Evolutionary conservation across 2,797 vertebrate genomes (phyloP).

Genomic region (Lagodon rhomboides): DNA sequence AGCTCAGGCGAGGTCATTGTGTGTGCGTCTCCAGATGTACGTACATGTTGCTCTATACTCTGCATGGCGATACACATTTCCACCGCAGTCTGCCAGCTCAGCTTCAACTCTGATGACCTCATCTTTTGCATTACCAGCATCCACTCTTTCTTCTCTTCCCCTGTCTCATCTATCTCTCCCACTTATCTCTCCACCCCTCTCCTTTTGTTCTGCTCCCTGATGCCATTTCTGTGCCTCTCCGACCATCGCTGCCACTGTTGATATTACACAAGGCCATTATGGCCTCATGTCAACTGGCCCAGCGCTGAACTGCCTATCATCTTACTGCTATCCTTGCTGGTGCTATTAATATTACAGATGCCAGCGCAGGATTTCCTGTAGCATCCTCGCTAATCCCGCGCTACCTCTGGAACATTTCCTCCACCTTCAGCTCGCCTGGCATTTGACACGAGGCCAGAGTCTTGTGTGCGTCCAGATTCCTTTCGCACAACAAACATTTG

Average conservation of each 20-base stretch:
- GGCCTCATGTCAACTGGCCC: constrained; percentile 54
- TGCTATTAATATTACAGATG: constrained; percentile 76
- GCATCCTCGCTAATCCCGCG: constrained; percentile 67
- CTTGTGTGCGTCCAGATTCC: neutral
- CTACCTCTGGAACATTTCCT: constrained; percentile 56
- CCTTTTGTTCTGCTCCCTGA: neutral
- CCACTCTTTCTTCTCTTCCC: constrained; percentile 34
- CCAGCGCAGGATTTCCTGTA: constrained; percentile 73
- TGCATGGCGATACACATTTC: constrained; percentile 35
- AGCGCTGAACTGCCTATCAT: constrained; percentile 64
- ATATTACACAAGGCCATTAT: constrained; percentile 57
- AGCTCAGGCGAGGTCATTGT: constrained; percentile 6
- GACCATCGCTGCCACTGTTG: constrained; percentile 28
- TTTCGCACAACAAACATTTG: neutral
- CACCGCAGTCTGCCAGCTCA: constrained; percentile 45
- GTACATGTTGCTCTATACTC: neutral
- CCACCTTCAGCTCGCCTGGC: constrained; percentile 26
- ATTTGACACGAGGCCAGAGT: constrained; percentile 12
- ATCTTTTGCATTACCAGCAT: constrained; percentile 51
- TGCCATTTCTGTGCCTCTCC: constrained; percentile 15
- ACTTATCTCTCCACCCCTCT: constrained; percentile 29
- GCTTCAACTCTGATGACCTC: constrained; percentile 66
- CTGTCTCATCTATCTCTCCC: constrained; percentile 32
- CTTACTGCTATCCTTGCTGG: constrained; percentile 54
- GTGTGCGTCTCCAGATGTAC: constrained; percentile 16